phyloP scores from a whole-genome alignment of 64 coral and sea anemone species.

The Dendronephthya gigantea region DNA sequence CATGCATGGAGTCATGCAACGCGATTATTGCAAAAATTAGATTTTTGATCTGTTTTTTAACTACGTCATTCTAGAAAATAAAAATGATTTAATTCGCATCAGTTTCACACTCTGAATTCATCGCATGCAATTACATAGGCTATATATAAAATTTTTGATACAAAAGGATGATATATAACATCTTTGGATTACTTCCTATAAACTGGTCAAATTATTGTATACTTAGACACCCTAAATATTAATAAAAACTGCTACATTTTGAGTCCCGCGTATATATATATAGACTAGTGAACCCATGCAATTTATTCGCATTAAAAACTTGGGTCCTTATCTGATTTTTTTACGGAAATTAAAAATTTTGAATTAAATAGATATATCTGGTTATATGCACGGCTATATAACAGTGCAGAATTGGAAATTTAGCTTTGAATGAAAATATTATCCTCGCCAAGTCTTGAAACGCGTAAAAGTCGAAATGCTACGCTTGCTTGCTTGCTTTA shows the following conservation, averaged over 20 bases:
- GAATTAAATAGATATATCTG: no score
- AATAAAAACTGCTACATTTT: neutral
- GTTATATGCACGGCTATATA: no score
- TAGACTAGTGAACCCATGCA: neutral
- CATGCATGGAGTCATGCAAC: neutral
- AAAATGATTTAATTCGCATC: neutral
- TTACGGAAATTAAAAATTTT: no score
- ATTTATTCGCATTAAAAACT: neutral
- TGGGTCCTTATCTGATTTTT: neutral
- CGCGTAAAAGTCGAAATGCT: no score
- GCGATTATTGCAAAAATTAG: neutral
- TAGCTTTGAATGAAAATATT: no score
- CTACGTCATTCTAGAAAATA: slow-evolving; percentile 1
- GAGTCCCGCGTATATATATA: no score
- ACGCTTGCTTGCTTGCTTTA: no score
- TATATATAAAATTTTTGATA: neutral
- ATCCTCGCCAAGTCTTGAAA: no score
- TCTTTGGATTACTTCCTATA: neutral
- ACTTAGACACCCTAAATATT: neutral
- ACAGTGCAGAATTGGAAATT: no score
- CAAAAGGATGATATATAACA: neutral
- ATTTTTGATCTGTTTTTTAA: neutral
- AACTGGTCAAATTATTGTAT: no score
- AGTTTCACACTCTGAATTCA: neutral
- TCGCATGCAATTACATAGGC: neutral